Base-by-base conservation (phyloP, 2,888 invertebrate species). In the Amiota mariae region DNA sequence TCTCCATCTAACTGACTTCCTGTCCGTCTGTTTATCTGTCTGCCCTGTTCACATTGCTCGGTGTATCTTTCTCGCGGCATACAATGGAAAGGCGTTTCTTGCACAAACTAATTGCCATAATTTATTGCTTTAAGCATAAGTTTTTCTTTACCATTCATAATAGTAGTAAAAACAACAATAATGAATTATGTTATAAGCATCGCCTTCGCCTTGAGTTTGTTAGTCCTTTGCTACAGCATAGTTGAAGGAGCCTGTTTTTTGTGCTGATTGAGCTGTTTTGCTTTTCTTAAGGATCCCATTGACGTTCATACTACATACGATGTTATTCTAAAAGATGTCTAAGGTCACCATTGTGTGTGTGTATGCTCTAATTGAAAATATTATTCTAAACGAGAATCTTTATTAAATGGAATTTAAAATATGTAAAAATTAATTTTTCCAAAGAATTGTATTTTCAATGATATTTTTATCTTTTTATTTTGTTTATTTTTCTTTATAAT, bases 81-180 rank as follows among this genome's bases (percentile, higher is more conserved):
- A 51, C 54, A 51, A 18, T 59, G 66, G 20, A 46, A 36, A 49
- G 18, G 18, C 46, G 67, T 46, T 54, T 20, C 15, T 46, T 68
- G 24, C 47, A 51, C 18, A 73, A 76, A 74, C 79, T 82, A 81
- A 85, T 84, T 83, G 83, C 79, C 85, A 80, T 81, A 84, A 83
- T 85, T 85, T 84, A 83, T 82, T 73, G 78, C 79, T 82, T 78
- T 77, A 74, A 79, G 78, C 84, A 81, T 80, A 80, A 80, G 76
- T 77, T 74, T 75, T 71, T 70, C 56, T 70, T 59, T 59, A 20
- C 18, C 59, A 20, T 61, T 20, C 54, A 13, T 13, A 36, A 12
- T 8, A 63, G 15, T 15, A 13, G 11, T 36, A 63, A 6, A 18
- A 63, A 13, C 63, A 13, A 13, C 63, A 63, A 36, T 46, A 36